Evolutionary conservation across 2,797 vertebrate species (phyloP), one percentile per base, ranked within the genome.

Genomic region (Lithobates sylvaticus): DNA sequence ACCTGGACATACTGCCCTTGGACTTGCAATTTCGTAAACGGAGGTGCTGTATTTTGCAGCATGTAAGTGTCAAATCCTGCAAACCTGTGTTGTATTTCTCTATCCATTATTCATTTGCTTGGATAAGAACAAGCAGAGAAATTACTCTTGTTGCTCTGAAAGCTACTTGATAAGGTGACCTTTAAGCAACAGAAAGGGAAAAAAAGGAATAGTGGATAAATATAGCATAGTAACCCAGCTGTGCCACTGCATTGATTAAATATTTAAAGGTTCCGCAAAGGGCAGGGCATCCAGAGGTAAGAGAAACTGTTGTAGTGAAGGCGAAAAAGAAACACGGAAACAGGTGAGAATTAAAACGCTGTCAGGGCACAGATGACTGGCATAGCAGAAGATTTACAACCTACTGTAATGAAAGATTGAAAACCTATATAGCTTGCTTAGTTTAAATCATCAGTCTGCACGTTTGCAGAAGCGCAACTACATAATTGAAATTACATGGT

Each of bases 121-220:
- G 68, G 86, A 81, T 85, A 44, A 70, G 86, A 89, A 85, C 42
- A 86, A 77, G 67, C 69, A 77, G 83, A 88, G 84, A 86, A 89
- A 88, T 81, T 86, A 86, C 81, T 86, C 86, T 84, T 86, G 84
- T 74, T 89, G 76, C 81, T 80, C 84, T 78, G 84, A 88, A 89
- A 89, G 86, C 76, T 78, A 71, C 72, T 86, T 89, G 81, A 88
- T 88, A 86, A 88, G 88, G 86, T 88, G 86, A 89, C 88, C 86
- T 89, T 88, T 88, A 78, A 88, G 80, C 76, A 84, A 64, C 29
- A 76, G 67, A 78, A 73, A 73, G 36, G 50, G 42, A 78, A 42
- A 61, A 42, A 61, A 86, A 82, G 86, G 36, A 73, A 81, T 32
- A n/a, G 73, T 86, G 71, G 86, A 83, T 83, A 89, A 86, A 76